Percentiles rank a stretch among this genome's conserved stretches.
Conservation (phyloP, 2,888 invertebrate genomes). For the Oscheius sp. region DNA sequence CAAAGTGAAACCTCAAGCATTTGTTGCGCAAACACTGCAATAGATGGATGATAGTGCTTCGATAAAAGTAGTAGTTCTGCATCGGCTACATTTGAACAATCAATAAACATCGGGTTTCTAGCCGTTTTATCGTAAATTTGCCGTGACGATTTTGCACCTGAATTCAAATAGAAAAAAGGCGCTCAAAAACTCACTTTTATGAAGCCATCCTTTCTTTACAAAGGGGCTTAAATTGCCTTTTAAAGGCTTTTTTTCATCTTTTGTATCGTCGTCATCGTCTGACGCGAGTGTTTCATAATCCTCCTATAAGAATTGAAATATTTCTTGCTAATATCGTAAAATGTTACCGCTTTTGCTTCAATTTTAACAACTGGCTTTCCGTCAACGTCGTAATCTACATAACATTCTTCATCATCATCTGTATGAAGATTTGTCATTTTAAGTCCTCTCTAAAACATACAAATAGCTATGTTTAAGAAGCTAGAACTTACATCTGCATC, state of each 20-base stretch:
- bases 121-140: slow-evolving; percentile 74
- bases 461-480: neutral
- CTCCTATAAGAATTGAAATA: neutral
- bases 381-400: slow-evolving; percentile 57
- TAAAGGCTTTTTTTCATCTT: slow-evolving; percentile 13
- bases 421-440: slow-evolving; percentile 48
- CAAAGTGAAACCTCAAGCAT: slow-evolving; percentile 76
- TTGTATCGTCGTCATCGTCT: neutral
- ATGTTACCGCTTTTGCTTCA: neutral
- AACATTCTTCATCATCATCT: slow-evolving; percentile 72
- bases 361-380: slow-evolving; percentile 33
- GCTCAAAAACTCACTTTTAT: slow-evolving; percentile 30
- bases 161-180: neutral
- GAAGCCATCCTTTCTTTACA: slow-evolving; percentile 51
- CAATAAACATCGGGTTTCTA: slow-evolving; percentile 86
- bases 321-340: neutral
- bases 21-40: slow-evolving; percentile 84
- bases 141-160: slow-evolving; percentile 35
- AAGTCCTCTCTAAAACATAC: slow-evolving; percentile 35
- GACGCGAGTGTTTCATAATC: slow-evolving; percentile 35
- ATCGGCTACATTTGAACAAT: slow-evolving; percentile 80
- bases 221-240: neutral
- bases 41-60: slow-evolving; percentile 88
- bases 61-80: slow-evolving; percentile 81
- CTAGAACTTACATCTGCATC: slow-evolving; percentile 42